Percentiles rank a stretch among this genome's conserved stretches.
These are phyloP conservation scores for Oceanites oceanicus DNA, from an alignment of 2,113 vertebrate species.

Conservation along the genomic window DNA sequence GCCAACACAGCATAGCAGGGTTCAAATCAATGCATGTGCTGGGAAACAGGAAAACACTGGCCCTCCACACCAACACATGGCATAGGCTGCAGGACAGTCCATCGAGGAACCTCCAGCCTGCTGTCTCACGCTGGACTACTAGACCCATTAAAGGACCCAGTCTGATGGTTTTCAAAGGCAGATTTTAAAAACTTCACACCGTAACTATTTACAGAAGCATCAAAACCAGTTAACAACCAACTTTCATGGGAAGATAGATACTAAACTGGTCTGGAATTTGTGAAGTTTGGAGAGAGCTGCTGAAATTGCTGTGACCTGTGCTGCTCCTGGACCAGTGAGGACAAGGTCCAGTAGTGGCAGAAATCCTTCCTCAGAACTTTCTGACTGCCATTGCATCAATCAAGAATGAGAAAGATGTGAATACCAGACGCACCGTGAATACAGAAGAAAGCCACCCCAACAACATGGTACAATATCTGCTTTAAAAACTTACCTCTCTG, in stretches of 20 bases:
- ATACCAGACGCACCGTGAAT: not conserved
- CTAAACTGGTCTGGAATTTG: not conserved
- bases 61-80: accelerated
- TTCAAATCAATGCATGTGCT: not conserved
- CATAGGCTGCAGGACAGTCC: not conserved
- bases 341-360: not conserved
- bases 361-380: not conserved
- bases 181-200: not conserved
- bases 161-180: not conserved
- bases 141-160: not conserved
- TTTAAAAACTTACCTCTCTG: not conserved
- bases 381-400: not conserved
- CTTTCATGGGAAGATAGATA: not conserved
- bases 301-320: not conserved
- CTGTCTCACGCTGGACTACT: not conserved
- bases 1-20: not conserved
- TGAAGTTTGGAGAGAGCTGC: not conserved
- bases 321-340: accelerated
- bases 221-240: not conserved
- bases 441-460: not conserved
- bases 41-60: accelerated
- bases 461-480: not conserved
- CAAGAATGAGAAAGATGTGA: not conserved
- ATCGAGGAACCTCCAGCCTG: not conserved
- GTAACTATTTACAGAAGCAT: not conserved